Base-by-base conservation (phyloP, 2,113 vertebrate species). In the Bujurquina vittata region DNA sequence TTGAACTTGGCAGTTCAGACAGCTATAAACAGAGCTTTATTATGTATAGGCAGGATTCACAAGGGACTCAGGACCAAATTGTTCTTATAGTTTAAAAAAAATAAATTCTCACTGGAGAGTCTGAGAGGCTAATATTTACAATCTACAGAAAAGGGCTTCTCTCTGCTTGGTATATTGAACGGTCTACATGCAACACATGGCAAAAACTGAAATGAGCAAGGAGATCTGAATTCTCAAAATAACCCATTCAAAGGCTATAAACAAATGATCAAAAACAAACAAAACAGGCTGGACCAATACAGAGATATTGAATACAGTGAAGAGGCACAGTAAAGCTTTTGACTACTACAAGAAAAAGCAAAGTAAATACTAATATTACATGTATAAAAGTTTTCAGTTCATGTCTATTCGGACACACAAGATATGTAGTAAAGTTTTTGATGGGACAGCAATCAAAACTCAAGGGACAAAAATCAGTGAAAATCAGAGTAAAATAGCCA, bases 1-100 rank as follows among this genome's bases (percentile, higher is more conserved):
- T 22, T 85, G 22, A 69, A 69, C 26, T 5, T 69, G 29, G 31
- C 40, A 77, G 15, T 7, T 74, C 40, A 20, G 5, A 55, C 54
- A 31, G 20, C 54, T 22, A n/a, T 43, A 79, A 87, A 58, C 18
- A 81, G 33, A 80, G 62, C 20, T 55, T n/a, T 33, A 55, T 76
- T 76, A 58, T 35, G 55, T 23, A 26, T 10, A 63, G 60, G 80
- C 46, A 58, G 22, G 26, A 11, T 54, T 26, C 20, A 43, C 4
- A 12, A 75, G 56, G 52, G 17, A 73, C 20, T 56, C 23, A 10
- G 65, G 35, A 78, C 29, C 76, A 67, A 31, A 31, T 80, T 58
- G 49, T 57, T 67, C 40, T 46, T 37, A 77, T 20, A 33, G 65
- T 15, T 10, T 77, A 33, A 43, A 5, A 52, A 4, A 49, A 49